phyloP scores from a whole-genome alignment of 2,888 invertebrate genomes.

The Papilio elwesi region DNA sequence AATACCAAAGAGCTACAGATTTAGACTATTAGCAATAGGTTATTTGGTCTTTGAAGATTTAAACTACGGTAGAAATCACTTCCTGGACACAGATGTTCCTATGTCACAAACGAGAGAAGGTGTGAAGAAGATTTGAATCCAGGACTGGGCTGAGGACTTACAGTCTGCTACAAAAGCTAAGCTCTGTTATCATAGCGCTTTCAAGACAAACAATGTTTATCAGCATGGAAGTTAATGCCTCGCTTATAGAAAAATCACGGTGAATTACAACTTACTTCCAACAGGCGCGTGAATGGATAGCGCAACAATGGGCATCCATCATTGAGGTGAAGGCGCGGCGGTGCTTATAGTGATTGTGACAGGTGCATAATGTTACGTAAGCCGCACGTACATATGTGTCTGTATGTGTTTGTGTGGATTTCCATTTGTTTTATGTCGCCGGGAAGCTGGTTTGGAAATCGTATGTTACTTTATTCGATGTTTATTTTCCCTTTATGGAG shows the following conservation, averaged over 20 bases:
- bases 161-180: background rate
- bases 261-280: conserved; percentile 41
- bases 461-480: conserved; percentile 24
- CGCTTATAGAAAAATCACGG: conserved; percentile 20
- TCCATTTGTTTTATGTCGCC: conserved; percentile 29
- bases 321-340: conserved; percentile 39
- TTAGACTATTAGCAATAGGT: too few species aligned
- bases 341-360: conserved; percentile 43
- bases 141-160: too few species aligned
- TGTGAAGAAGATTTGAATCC: background rate
- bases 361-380: conserved; percentile 40
- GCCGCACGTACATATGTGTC: too few species aligned
- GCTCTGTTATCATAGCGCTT: background rate
- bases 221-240: background rate
- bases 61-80: too few species aligned
- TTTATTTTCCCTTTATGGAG: conserved; percentile 10
- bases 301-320: conserved; percentile 58
- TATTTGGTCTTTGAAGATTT: too few species aligned
- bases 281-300: conserved; percentile 61
- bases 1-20: too few species aligned
- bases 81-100: too few species aligned
- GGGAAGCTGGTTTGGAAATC: conserved; percentile 32
- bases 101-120: background rate
- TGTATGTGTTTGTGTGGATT: conserved; percentile 23
- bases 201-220: conserved; percentile 12